Conservation (phyloP, 2,113 vertebrate genomes). For the Malaclemys terrapin region DNA sequence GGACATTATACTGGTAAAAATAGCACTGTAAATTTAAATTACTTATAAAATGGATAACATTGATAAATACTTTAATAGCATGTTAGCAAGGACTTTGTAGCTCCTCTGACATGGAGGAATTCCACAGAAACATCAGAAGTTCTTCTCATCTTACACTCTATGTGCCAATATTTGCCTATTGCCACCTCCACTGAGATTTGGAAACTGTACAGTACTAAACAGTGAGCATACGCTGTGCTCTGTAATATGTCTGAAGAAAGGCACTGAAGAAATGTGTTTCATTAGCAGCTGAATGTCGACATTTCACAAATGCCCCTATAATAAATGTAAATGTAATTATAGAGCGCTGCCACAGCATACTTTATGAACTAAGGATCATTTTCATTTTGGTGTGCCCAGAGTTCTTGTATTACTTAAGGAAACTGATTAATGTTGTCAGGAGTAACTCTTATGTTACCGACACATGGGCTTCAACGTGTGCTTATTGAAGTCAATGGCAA, state of each 20-base stretch:
- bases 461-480: neutral
- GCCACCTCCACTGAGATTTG: conserved; percentile 13
- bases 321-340: conserved; percentile 70
- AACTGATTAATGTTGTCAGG: neutral
- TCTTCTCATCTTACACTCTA: neutral
- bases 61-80: neutral
- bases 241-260: conserved; percentile 24
- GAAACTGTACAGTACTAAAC: neutral
- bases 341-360: conserved; percentile 40
- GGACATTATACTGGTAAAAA: neutral
- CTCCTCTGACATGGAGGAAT: neutral
- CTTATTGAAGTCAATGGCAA: neutral
- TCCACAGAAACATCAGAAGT: neutral
- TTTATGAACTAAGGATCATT: conserved; percentile 58
- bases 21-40: neutral
- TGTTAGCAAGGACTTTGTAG: neutral
- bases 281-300: conserved; percentile 52
- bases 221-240: conserved; percentile 24
- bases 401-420: neutral
- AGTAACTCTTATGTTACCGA: neutral
- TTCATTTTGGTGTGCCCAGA: conserved; percentile 2
- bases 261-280: neutral
- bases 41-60: neutral
- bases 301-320: conserved; percentile 53
- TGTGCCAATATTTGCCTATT: conserved; percentile 13